phyloP scores from a whole-genome alignment of 1,140 invertebrate species.

The Saccostrea cuccullata region DNA sequence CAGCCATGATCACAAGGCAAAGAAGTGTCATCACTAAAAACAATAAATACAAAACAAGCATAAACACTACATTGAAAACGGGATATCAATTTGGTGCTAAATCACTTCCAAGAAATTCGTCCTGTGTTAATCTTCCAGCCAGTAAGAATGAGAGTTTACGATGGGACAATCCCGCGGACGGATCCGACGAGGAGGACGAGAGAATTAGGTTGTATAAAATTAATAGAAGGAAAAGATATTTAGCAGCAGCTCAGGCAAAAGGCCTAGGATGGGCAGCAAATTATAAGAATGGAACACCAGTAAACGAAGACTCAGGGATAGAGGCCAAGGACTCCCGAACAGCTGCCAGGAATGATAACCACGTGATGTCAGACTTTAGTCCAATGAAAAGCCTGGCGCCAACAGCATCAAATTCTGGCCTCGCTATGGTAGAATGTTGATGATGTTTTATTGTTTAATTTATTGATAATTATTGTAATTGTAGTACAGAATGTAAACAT shows the following conservation, averaged over 20 bases:
- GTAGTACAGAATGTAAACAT: neutral
- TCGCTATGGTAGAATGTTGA: conserved; percentile 56
- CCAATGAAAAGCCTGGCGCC: conserved; percentile 53
- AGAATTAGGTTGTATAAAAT: conserved; percentile 73
- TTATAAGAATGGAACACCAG: conserved; percentile 65
- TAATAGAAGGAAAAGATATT: conserved; percentile 73
- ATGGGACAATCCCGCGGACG: conserved; percentile 69
- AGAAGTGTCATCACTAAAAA: conserved; percentile 19
- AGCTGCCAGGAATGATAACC: neutral
- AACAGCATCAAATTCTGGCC: conserved; percentile 28
- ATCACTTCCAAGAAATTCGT: neutral
- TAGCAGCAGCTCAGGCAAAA: conserved; percentile 72
- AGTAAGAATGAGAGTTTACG: conserved; percentile 68
- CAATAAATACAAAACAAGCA: conserved; percentile 24
- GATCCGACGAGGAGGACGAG: conserved; percentile 69
- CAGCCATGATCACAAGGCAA: conserved; percentile 13
- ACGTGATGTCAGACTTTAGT: conserved; percentile 55
- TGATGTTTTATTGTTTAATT: conserved; percentile 16
- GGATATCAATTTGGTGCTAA: conserved; percentile 47
- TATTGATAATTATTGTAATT: neutral
- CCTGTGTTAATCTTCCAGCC: neutral
- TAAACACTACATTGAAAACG: conserved; percentile 11
- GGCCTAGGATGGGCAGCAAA: conserved; percentile 71
- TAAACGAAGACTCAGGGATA: conserved; percentile 67
- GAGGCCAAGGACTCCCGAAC: conserved; percentile 51